phyloP scores from a whole-genome alignment of 53 echinoderm and acorn worm genomes.

The Temnopleurus reevesii region DNA sequence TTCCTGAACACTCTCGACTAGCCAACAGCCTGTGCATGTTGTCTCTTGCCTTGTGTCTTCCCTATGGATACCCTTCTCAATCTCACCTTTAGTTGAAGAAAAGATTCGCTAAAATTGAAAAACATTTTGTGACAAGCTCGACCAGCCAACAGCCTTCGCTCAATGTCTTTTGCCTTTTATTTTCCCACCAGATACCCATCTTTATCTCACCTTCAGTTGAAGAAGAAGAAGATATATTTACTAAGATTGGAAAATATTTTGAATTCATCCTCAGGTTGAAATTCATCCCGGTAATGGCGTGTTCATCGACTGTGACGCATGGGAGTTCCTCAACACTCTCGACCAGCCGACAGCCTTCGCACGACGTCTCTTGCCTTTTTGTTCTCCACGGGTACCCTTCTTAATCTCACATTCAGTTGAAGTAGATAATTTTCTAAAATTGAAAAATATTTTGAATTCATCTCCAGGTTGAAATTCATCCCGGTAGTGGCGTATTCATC shows the following conservation, averaged over 20 bases:
- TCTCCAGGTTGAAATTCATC: slow-evolving; percentile 35
- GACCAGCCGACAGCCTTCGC: slow-evolving; percentile 36
- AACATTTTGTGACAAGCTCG: background rate
- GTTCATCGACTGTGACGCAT: slow-evolving; percentile 25
- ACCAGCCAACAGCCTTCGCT: slow-evolving; percentile 31
- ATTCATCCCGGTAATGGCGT: slow-evolving; percentile 46
- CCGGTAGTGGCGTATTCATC: slow-evolving; percentile 38
- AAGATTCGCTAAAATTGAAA: no score
- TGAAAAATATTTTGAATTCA: background rate
- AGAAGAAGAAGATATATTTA: no score
- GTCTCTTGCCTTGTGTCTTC: background rate
- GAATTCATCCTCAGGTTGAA: slow-evolving; percentile 11
- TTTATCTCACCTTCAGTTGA: background rate
- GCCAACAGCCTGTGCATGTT: background rate
- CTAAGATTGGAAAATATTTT: no score
- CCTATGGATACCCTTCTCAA: background rate
- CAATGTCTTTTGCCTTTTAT: slow-evolving; percentile 28
- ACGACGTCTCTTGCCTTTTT: slow-evolving; percentile 38
- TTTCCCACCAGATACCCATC: slow-evolving; percentile 36
- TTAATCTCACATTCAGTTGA: no score
- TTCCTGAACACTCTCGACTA: background rate
- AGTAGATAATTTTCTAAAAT: no score
- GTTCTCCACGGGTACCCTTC: slow-evolving; percentile 37
- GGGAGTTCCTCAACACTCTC: slow-evolving; percentile 1
- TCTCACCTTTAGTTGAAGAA: background rate